Base-by-base conservation (phyloP, 2,113 vertebrate genomes). In the Apteryx owenii region DNA sequence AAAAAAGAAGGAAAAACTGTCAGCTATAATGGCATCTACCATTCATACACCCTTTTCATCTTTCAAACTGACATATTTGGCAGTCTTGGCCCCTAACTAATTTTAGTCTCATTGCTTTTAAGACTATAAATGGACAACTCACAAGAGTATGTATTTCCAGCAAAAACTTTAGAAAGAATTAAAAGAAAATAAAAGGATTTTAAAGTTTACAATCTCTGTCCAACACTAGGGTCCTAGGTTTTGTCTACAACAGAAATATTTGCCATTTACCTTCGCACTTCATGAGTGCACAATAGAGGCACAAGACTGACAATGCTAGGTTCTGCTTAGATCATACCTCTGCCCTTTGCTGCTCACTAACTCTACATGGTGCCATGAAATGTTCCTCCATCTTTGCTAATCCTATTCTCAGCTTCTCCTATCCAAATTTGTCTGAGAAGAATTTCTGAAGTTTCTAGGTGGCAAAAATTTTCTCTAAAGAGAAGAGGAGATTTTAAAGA, bases 1-100 rank as follows among this genome's bases (percentile, higher is more conserved):
- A 88, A 96, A 94, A 97, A 94, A 13, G 61, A 94, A 88, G 64
- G 54, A 87, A 91, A 53, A 94, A 81, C 29, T 88, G 29, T 75
- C 69, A 90, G 69, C 38, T 92, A 85, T 79, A 89, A 81, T 23
- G 87, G 78, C 78, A 95, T 95, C 51, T 38, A 91, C 23, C 12
- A 50, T 33, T 64, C 1, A 7, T 36, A 53, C 13, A 76, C 29
- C 5, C 33, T 71, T 91, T 78, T 79, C n/a, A 58, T 51, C 80
- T 83, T 87, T 93, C 61, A 81, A 51, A 70, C 5, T 61, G 61
- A 89, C 46, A 79, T 1, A 10, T 82, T 50, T n/a, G 78, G 53
- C 1, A 5, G 72, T 81, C 88, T 71, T 71, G 65, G 61, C 69
- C 22, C 50, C 36, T 46, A 75, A 44, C 7, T 2, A 8, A 68